These are phyloP conservation scores for Hephaestus fuliginosus DNA, from an alignment of 2,797 vertebrate genomes.

Conservation along the genomic window DNA sequence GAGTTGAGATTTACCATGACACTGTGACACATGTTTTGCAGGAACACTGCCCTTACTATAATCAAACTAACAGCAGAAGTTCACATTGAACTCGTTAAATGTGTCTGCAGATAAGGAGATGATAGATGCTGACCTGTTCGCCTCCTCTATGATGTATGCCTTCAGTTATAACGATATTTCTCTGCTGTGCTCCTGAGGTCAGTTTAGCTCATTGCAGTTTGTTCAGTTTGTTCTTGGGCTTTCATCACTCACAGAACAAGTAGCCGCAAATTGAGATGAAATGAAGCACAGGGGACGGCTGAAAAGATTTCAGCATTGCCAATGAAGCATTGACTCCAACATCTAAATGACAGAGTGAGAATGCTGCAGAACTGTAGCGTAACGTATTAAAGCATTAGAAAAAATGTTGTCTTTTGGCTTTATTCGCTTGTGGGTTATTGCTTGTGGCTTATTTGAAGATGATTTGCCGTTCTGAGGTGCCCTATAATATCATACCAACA, in stretches of 20 bases:
- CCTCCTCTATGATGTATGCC: conserved; percentile 33
- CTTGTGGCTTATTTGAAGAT: conserved; percentile 83
- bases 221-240: conserved; percentile 42
- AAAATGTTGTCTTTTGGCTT: conserved; percentile 76
- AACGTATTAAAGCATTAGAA: conserved; percentile 79
- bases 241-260: conserved; percentile 58
- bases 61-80: conserved; percentile 27
- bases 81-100: conserved; percentile 40
- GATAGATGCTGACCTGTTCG: conserved; percentile 48
- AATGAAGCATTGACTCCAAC: conserved; percentile 65
- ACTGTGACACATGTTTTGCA: conserved; percentile 53
- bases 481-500: conserved; percentile 74
- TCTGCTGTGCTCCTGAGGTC: conserved; percentile 41
- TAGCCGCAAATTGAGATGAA: conserved; percentile 58
- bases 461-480: conserved; percentile 68
- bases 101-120: conserved; percentile 64
- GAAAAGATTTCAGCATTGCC: conserved; percentile 53
- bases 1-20: conserved; percentile 50
- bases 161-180: conserved; percentile 45
- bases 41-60: conserved; percentile 29
- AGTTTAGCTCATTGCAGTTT: conserved; percentile 28
- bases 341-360: conserved; percentile 74
- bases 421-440: conserved; percentile 65
- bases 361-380: conserved; percentile 53
- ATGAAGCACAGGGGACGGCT: conserved; percentile 45